Base-by-base conservation (phyloP, 2,888 invertebrate genomes). In the Ischnus inquisitorius region DNA sequence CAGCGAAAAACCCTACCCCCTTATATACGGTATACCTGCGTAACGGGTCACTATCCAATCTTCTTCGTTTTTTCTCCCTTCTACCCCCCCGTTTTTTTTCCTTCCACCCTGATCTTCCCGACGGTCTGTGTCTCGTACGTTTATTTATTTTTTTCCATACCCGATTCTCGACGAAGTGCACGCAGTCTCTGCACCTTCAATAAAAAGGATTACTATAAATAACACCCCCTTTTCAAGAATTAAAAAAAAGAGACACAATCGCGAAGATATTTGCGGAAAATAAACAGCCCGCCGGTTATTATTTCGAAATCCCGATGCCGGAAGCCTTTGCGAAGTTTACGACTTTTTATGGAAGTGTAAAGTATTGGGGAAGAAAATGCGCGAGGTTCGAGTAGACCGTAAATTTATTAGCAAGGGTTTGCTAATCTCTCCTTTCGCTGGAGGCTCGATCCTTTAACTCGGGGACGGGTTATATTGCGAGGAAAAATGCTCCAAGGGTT, bases 41-140 rank as follows among this genome's bases (percentile, higher is more conserved):
- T 84, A 84, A 80, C 83, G 83, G 83, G 54, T 77, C 83, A 68
- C 51, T 67, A 82, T 82, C 80, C 83, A 80, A 84, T 80, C 39
- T 77, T 62, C 77, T 46, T 46, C 22, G 16, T 54, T 51, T 71
- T 75, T 68, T 60, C 64, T 62, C 51, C 43, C n/a, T 3, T 12
- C 12, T 46, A n/a, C n/a, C n/a, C n/a, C n/a, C n/a, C 51, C n/a
- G 46, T 51, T 51, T 19, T 67, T 46, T 46, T 60, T 34, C 48
- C 41, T 5, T 76, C 64, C 39, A 80, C 69, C 74, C 64, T 74
- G 39, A 77, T 72, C 72, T 80, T 64, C 64, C 34, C 39, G 68
- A 60, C 28, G 22, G 16, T 68, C 43, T 28, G 34, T 62, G 57
- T 28, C 68, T 34, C 8, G 51, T 41, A 22, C 46, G 19, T 12